A percentile compares a stretch with the other conserved stretches of the same genome.
These are phyloP conservation scores for Ancistrus triradiatus DNA, from an alignment of 2,113 vertebrate species.

Conservation along the genomic window DNA sequence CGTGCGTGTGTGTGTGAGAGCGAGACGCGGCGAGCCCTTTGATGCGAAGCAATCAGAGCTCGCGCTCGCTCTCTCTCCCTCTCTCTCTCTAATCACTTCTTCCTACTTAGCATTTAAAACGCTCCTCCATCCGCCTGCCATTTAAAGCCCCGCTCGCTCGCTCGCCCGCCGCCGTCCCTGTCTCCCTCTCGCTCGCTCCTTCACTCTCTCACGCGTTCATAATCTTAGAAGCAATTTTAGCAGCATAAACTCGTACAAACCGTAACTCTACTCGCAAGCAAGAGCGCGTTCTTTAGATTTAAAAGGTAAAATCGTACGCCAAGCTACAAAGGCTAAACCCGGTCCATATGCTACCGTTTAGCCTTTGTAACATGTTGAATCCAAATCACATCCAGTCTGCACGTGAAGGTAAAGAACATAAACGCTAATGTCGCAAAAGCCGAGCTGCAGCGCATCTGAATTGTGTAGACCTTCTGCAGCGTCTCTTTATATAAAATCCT, in stretches of 20 bases:
- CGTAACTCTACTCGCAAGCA: not conserved
- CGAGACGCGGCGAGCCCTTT: conserved; percentile 19
- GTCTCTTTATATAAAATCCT: too few species aligned
- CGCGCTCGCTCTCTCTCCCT: conserved; percentile 13
- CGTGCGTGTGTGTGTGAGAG: not conserved
- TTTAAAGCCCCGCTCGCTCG: not conserved
- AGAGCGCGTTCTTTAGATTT: too few species aligned
- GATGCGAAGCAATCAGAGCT: conserved; percentile 33
- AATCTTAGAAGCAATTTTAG: not conserved
- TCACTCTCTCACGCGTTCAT: not conserved
- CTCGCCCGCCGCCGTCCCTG: too few species aligned
- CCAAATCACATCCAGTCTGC: too few species aligned
- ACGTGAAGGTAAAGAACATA: too few species aligned
- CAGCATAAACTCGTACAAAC: not conserved
- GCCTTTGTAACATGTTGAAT: too few species aligned
- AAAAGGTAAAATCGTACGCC: not conserved
- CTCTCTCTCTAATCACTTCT: conserved; percentile 39
- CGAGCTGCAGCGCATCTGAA: too few species aligned
- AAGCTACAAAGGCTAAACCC: not conserved
- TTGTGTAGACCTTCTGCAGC: too few species aligned
- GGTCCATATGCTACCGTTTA: too few species aligned
- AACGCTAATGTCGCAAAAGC: too few species aligned
- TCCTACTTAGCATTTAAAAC: conserved; percentile 51
- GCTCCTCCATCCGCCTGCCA: conserved; percentile 20
- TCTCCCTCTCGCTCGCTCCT: not conserved